Evolutionary conservation across 2,113 vertebrate genomes (phyloP).

Genomic region (Elaphurus davidianus): DNA sequence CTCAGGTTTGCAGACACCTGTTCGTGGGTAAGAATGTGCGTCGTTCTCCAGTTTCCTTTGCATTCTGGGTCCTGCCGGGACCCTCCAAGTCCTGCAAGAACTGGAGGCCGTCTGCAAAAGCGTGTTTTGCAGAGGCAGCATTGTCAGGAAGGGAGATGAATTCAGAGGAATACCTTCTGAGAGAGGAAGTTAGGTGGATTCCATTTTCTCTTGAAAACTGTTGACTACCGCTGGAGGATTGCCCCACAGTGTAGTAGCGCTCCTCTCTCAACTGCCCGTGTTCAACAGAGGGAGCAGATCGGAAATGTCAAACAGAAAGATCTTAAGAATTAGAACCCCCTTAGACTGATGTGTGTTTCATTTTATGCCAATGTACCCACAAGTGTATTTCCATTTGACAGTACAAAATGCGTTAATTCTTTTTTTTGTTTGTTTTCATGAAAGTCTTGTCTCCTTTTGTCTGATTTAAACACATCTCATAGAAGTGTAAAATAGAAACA

Average conservation of each 20-base stretch:
- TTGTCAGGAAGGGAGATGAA: background rate
- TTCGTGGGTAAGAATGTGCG: background rate
- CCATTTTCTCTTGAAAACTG: background rate
- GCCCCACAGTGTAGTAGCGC: background rate
- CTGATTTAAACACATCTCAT: background rate
- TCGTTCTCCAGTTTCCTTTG: background rate
- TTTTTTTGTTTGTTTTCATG: background rate
- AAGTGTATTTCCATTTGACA: background rate
- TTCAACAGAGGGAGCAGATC: background rate
- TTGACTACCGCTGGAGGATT: background rate
- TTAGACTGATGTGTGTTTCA: background rate
- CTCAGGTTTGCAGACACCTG: background rate
- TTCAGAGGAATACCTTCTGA: background rate
- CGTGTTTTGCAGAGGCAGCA: background rate
- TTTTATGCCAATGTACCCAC: background rate
- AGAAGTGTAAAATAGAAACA: slow-evolving; percentile 1
- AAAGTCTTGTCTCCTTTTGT: background rate
- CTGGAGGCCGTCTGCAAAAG: background rate
- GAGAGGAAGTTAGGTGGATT: background rate
- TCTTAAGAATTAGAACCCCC: background rate
- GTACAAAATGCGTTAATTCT: background rate
- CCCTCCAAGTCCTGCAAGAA: background rate
- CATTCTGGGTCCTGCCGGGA: background rate
- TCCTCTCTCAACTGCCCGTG: background rate
- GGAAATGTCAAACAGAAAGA: background rate